phyloP scores from a whole-genome alignment of 1,140 invertebrate genomes.

The Drosophila pruinosa region DNA sequence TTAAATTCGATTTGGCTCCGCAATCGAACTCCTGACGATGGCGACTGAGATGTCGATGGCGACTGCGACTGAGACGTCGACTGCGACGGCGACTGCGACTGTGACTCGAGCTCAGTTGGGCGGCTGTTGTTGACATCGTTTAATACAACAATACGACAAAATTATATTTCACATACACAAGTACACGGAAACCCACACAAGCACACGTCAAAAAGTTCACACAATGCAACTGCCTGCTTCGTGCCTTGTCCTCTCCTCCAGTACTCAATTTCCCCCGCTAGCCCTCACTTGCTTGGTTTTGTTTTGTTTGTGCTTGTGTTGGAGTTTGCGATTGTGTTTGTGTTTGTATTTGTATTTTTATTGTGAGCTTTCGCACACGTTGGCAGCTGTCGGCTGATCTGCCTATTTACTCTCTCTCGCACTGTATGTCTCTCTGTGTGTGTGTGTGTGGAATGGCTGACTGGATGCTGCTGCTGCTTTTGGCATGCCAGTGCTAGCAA shows the following conservation, averaged over 20 bases:
- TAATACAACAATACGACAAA: constrained; percentile 78
- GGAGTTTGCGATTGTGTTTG: constrained; percentile 48
- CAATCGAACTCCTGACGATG: constrained; percentile 41
- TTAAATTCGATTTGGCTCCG: constrained; percentile 75
- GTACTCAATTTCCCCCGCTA: background rate
- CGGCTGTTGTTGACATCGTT: constrained; percentile 79
- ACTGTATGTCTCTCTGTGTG: constrained; percentile 6
- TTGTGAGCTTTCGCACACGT: constrained; percentile 48
- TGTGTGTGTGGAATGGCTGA: constrained; percentile 49
- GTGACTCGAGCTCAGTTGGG: constrained; percentile 58
- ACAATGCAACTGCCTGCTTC: constrained; percentile 60
- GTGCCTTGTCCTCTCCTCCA: background rate
- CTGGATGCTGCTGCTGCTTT: constrained; percentile 40
- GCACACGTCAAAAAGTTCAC: constrained; percentile 51
- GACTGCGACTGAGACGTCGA: background rate
- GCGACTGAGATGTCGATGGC: background rate
- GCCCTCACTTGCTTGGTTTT: constrained; percentile 25
- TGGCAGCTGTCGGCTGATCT: constrained; percentile 68
- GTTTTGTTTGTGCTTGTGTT: constrained; percentile 60
- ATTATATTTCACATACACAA: constrained; percentile 67
- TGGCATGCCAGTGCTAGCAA: constrained; percentile 36
- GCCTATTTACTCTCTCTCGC: constrained; percentile 56
- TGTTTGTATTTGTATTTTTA: constrained; percentile 49
- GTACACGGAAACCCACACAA: constrained; percentile 18
- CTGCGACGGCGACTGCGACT: constrained; percentile 15